These are phyloP conservation scores for Cherax destructor DNA, from an alignment of 1,140 invertebrate species.

Conservation along the genomic window DNA sequence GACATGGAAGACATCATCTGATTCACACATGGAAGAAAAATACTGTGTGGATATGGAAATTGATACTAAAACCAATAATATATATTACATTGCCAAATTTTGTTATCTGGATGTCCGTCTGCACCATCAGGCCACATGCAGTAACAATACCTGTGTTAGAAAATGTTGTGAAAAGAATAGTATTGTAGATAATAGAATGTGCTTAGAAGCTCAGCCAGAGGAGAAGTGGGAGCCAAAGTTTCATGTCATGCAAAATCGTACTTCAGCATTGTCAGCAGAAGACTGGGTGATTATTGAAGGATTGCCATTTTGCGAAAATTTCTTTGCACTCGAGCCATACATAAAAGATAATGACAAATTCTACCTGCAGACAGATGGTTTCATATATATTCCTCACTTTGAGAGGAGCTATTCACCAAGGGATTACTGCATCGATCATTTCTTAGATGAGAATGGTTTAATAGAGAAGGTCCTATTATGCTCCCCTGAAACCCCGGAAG, in stretches of 20 bases:
- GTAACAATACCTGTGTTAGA: conserved; percentile 13
- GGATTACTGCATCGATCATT: conserved; percentile 10
- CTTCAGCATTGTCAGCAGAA: not conserved
- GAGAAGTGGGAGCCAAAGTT: conserved; percentile 1
- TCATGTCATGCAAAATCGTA: not conserved
- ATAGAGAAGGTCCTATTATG: not conserved
- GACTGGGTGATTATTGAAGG: conserved; percentile 10
- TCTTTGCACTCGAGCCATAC: not conserved
- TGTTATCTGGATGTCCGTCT: not conserved
- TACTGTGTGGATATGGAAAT: conserved; percentile 30
- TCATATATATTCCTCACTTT: not conserved
- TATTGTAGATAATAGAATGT: no score
- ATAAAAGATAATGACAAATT: not conserved
- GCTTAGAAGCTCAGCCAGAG: no score
- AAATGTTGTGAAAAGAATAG: conserved; percentile 13
- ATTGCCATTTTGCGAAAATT: not conserved
- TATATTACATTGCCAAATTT: conserved; percentile 9
- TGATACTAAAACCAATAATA: not conserved
- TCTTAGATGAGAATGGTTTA: not conserved
- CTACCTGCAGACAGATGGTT: conserved; percentile 25
- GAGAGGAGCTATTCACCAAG: not conserved
- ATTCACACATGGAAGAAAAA: not conserved
- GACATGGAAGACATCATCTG: not conserved
- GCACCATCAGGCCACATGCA: not conserved
- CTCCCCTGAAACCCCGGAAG: not conserved